Conservation (phyloP, 37 sponge, comb jelly and placozoan genomes). For the Ephydatia muelleri region DNA sequence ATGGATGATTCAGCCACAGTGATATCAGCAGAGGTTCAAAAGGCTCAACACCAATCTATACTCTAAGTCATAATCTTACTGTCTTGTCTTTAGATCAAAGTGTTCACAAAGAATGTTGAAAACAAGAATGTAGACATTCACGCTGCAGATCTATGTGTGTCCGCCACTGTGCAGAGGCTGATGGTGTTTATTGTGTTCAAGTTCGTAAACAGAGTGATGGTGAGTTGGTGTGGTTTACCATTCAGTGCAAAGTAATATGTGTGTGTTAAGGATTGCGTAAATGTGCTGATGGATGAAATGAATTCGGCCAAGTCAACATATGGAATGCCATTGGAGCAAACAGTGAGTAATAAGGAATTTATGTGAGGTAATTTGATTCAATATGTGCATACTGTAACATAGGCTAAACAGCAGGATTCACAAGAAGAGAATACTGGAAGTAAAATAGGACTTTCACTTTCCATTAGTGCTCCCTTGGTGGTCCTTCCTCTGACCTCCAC, state of each 20-base stretch:
- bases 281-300: neutral
- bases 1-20: neutral
- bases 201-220: slow-evolving; percentile 33
- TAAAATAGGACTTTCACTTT: slow-evolving; percentile 2
- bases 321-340: neutral
- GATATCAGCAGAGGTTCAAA: neutral
- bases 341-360: neutral
- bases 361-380: neutral
- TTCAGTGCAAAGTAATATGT: too few relatives aligned
- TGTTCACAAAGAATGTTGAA: neutral
- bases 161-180: slow-evolving; percentile 30
- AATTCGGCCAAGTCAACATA: neutral
- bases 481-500: slow-evolving; percentile 38
- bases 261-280: neutral
- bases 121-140: slow-evolving; percentile 11
- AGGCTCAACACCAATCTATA: too few relatives aligned
- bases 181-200: slow-evolving; percentile 31
- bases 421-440: neutral
- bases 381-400: neutral
- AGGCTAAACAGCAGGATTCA: neutral
- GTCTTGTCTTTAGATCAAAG: neutral
- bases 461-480: slow-evolving; percentile 31
- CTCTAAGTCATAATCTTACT: neutral
- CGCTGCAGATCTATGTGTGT: slow-evolving; percentile 19
- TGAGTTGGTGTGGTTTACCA: neutral